These are phyloP conservation scores for Plectus sambesii DNA, from an alignment of 1,140 invertebrate genomes.

Conservation along the genomic window DNA sequence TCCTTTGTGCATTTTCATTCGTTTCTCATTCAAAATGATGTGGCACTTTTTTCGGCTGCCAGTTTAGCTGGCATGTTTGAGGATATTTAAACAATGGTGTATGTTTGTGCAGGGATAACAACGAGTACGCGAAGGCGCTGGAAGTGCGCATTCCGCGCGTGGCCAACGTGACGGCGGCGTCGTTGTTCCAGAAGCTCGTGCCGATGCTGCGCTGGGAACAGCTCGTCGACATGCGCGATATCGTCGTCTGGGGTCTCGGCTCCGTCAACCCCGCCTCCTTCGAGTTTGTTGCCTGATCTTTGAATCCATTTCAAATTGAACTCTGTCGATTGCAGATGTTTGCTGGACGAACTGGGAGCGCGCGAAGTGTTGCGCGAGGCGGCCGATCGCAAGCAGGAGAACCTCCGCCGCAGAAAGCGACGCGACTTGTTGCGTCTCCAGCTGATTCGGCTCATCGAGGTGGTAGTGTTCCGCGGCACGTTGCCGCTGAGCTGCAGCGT, in stretches of 20 bases:
- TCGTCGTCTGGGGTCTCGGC: conserved; percentile 78
- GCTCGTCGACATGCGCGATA: conserved; percentile 75
- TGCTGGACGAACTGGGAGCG: conserved; percentile 84
- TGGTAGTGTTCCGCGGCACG: conserved; percentile 30
- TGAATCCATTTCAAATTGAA: conserved; percentile 14
- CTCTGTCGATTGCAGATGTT: conserved; percentile 58
- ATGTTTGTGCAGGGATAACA: not conserved
- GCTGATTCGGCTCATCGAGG: conserved; percentile 57
- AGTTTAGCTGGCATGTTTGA: too few species aligned
- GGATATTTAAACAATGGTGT: too few species aligned
- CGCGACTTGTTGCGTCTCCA: conserved; percentile 69
- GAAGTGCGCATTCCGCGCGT: not conserved
- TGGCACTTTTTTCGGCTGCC: too few species aligned
- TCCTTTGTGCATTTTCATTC: conserved; percentile 9
- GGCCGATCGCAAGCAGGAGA: conserved; percentile 93
- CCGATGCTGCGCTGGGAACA: conserved; percentile 59
- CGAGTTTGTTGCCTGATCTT: conserved; percentile 57
- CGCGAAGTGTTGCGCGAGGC: conserved; percentile 71
- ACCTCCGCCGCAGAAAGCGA: conserved; percentile 67
- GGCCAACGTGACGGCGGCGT: not conserved
- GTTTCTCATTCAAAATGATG: too few species aligned
- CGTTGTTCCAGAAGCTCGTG: conserved; percentile 24
- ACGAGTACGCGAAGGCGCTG: not conserved
- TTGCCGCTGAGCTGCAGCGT: conserved; percentile 62
- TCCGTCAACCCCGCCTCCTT: conserved; percentile 80